Evolutionary conservation across 2,113 vertebrate species (phyloP), one percentile per base, ranked within the genome.

Genomic region (Ptilonorhynchus violaceus): DNA sequence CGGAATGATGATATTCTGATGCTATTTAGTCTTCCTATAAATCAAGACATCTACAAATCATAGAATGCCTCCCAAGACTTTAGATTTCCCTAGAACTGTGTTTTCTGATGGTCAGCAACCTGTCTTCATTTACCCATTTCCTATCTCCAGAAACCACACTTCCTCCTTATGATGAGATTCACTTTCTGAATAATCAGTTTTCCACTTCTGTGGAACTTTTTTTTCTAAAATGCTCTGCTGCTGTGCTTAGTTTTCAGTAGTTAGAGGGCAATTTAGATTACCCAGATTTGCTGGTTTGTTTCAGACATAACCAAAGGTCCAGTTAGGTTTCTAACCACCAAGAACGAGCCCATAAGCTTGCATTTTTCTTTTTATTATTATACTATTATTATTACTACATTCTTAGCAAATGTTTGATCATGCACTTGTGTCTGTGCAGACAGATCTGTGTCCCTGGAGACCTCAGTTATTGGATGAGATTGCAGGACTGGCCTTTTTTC

Each of bases 401-500:
- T 77, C 37, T 81, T 30, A 93, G 24, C 27, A 53, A 70, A 83
- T 47, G 35, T 74, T 83, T 92, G 35, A 84, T 81, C 23, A 21
- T 70, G 25, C 13, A 12, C 15, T 91, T 56, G 9, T 44, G 82
- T 25, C 31, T 19, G 12, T 31, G 49, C 27, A 62, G 70, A 67
- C 55, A 80, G 46, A 39, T 52, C 44, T 69, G 59, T 70, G 30
- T 50, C 47, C 55, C 55, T 42, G 27, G 39, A 47, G 79, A 66
- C 28, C 52, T 76, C 1, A 1, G 44, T 7, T 93, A 68, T 24
- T 88, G 79, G 75, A 88, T 70, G 24, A 96, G 82, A 86, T 46
- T 66, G 74, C 63, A 95, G 35, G n/a, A 83, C 52, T 78, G 37
- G 87, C 87, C 88, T 73, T 86, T 93, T 92, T 95, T 92, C 83